Evolutionary conservation across 2,797 vertebrate genomes (phyloP).

Genomic region (Crenuchus spilurus): DNA sequence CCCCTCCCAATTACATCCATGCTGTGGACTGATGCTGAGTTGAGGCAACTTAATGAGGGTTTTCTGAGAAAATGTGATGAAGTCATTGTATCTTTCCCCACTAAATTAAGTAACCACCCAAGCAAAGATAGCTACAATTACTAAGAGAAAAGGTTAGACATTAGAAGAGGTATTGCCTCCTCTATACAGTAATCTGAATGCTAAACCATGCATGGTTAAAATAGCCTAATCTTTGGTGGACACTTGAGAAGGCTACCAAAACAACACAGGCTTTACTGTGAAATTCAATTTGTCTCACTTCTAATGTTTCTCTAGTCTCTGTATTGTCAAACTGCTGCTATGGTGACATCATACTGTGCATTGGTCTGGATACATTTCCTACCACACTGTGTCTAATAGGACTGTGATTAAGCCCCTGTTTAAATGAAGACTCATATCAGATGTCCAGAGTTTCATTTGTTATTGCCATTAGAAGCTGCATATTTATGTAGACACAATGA

Average conservation of each 20-base stretch:
- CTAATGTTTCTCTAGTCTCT: not conserved
- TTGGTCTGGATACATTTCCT: not conserved
- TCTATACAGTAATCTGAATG: not conserved
- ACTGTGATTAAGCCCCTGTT: not conserved
- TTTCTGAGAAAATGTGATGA: too few species aligned
- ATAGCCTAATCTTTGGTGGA: not conserved
- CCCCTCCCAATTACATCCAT: too few species aligned
- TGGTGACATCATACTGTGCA: not conserved
- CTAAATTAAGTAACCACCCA: not conserved
- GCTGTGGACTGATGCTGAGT: too few species aligned
- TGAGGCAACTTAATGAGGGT: too few species aligned
- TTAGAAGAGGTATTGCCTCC: not conserved
- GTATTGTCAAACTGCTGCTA: conserved; percentile 21
- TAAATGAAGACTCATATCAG: not conserved
- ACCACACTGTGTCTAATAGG: not conserved
- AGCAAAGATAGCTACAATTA: not conserved
- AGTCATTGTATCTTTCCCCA: too few species aligned
- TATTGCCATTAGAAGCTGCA: not conserved
- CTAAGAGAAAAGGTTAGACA: not conserved
- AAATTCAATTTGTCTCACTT: not conserved
- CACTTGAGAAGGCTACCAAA: conserved; percentile 18
- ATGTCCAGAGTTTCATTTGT: not conserved
- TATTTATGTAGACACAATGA: not conserved
- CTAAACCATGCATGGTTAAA: not conserved
- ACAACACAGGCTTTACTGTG: not conserved